Evolutionary conservation across 2,797 vertebrate species (phyloP).

Genomic region (Trematomus bernacchii): DNA sequence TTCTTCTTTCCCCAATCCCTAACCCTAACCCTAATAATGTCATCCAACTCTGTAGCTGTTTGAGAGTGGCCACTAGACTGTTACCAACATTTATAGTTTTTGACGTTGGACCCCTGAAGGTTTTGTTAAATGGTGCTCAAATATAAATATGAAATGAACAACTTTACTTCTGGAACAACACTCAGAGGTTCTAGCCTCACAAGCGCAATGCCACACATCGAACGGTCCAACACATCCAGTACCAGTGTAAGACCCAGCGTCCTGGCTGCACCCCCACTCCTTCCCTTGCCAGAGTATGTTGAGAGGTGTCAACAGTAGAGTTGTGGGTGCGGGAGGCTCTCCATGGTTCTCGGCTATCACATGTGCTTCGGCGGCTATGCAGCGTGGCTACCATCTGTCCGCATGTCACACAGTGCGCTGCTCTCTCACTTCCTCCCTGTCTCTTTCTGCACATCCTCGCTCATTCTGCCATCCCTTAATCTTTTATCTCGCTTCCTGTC

Average conservation of each 20-base stretch:
- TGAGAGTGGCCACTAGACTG: background rate
- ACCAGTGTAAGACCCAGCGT: conserved; percentile 1
- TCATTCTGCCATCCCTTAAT: conserved; percentile 28
- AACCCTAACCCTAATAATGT: background rate
- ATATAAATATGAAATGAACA: too few species aligned
- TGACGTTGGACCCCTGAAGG: background rate
- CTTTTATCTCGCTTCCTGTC: conserved; percentile 42
- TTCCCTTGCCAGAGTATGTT: conserved; percentile 45
- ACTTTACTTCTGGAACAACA: background rate
- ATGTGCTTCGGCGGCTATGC: conserved; percentile 67
- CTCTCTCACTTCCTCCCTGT: conserved; percentile 61
- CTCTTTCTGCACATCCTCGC: conserved; percentile 45
- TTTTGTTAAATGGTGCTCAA: too few species aligned
- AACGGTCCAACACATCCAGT: conserved; percentile 10
- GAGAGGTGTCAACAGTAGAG: conserved; percentile 77
- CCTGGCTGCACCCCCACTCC: conserved; percentile 16
- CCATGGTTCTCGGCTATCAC: conserved; percentile 78
- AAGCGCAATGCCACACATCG: background rate
- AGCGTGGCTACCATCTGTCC: conserved; percentile 78
- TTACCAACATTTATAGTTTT: background rate
- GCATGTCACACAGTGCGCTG: conserved; percentile 65
- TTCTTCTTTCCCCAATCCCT: too few species aligned
- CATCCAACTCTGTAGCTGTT: background rate
- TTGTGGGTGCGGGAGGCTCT: conserved; percentile 74
- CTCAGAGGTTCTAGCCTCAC: background rate